Percentiles rank a stretch among this genome's conserved stretches.
These are phyloP conservation scores for Pristionchus fissidentatus DNA, from an alignment of 2,888 invertebrate genomes.

Conservation along the genomic window DNA sequence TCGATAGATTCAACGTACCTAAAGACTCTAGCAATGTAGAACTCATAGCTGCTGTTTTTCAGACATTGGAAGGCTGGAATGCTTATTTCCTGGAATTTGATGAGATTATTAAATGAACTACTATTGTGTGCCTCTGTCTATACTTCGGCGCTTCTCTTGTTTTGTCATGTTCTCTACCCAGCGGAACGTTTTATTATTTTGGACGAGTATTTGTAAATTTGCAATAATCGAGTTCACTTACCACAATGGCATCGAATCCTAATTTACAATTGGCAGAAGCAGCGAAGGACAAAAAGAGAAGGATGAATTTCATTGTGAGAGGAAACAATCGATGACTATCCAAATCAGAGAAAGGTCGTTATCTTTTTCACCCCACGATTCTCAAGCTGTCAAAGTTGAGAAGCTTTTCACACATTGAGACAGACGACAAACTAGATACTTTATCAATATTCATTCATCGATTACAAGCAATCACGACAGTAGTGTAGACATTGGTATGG, in stretches of 20 bases:
- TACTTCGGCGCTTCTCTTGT: too few species aligned
- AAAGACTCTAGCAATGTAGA: slow-evolving; percentile 10
- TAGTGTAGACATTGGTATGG: too few species aligned
- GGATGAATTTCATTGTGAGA: background rate
- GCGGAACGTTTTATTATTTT: too few species aligned
- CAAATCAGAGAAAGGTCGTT: too few species aligned
- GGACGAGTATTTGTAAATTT: background rate
- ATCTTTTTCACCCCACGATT: too few species aligned
- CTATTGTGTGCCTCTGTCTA: too few species aligned
- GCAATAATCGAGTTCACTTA: background rate
- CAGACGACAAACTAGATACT: too few species aligned
- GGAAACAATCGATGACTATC: background rate
- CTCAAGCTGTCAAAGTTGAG: too few species aligned
- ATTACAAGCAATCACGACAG: too few species aligned
- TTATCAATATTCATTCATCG: background rate
- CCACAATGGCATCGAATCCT: slow-evolving; percentile 11
- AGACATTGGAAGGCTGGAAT: background rate
- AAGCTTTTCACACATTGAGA: too few species aligned
- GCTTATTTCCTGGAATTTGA: background rate
- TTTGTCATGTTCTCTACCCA: too few species aligned
- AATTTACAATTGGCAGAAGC: background rate
- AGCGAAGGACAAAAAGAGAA: background rate
- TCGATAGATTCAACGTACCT: background rate
- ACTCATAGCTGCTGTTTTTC: slow-evolving; percentile 8
- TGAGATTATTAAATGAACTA: too few species aligned